Evolutionary conservation across 1,140 invertebrate genomes (phyloP), one percentile per base, ranked within the genome.

Genomic region (Delia radicum): DNA sequence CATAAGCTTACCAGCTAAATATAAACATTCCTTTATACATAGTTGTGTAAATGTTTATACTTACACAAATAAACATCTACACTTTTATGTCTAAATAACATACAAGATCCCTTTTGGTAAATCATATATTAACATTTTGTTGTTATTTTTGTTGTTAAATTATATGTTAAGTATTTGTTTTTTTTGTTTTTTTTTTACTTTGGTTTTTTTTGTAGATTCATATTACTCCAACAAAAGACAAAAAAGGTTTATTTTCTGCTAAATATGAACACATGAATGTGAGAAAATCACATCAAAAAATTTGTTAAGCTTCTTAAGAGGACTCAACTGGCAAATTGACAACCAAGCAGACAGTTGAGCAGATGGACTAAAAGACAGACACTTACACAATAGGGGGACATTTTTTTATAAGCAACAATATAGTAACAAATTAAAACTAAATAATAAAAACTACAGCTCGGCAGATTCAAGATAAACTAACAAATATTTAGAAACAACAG

Each of bases 221-320:
- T 42, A 42, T 42, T 42, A 42, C 37, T 10, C 37, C n/a, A 55
- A 21, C n/a, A 21, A 55, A 55, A 21, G 48, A 55, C 8, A 55
- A 18, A 55, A 55, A 55, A 55, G 48, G 18, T 55, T 55, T 55
- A 55, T 55, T 55, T 55, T 55, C 48, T 55, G n/a, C 48, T 55
- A 55, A 55, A 55, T 55, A 55, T 55, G 24, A n/a, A 18, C 18
- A 55, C 15, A 55, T 21, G n/a, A 55, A 55, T 55, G 48, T 55
- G 48, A 55, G 48, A 55, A 55, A 55, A 55, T 55, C 48, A 55
- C 48, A 55, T 55, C 48, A 55, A 10, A 55, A 55, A 55, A 55
- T 4, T 55, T 55, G 48, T 55, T 21, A 55, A 55, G 48, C 48
- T 55, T 55, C 48, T 55, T 55, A 55, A 55, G 10, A 55, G n/a